These are phyloP conservation scores for Drosophila kepulauana DNA, from an alignment of 1,140 invertebrate species.

Conservation along the genomic window DNA sequence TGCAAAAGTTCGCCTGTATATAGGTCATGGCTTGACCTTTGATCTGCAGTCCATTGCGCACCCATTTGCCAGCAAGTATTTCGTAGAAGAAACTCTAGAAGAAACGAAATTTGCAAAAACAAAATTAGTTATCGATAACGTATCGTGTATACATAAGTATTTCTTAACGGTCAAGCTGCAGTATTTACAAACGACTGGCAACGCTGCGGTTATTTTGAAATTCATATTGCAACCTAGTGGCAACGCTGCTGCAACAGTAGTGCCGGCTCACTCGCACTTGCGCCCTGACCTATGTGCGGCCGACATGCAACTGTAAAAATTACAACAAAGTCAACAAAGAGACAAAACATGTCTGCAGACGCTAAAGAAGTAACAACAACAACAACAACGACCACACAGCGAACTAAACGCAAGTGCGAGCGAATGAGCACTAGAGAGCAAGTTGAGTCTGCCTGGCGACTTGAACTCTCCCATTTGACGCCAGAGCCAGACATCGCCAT, in stretches of 20 bases:
- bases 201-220: background rate
- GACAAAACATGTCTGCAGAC: slow-evolving; percentile 12
- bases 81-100: slow-evolving; percentile 96
- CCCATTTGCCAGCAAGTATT: slow-evolving; percentile 97
- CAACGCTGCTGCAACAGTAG: slow-evolving; percentile 35
- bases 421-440: background rate
- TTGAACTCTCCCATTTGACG: slow-evolving; percentile 41
- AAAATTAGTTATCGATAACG: slow-evolving; percentile 15
- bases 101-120: slow-evolving; percentile 30
- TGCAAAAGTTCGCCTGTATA: slow-evolving; percentile 99
- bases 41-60: slow-evolving; percentile 98
- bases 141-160: too few relatives aligned
- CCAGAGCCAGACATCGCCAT: background rate
- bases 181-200: too few relatives aligned
- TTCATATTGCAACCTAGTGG: slow-evolving; percentile 15
- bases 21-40: slow-evolving; percentile 99
- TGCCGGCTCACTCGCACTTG: slow-evolving; percentile 52
- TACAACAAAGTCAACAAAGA: slow-evolving; percentile 41
- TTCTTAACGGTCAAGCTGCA: too few relatives aligned
- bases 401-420: slow-evolving; percentile 7
- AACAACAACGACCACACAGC: slow-evolving; percentile 7
- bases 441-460: slow-evolving; percentile 2
- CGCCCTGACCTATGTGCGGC: slow-evolving; percentile 43
- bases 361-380: slow-evolving; percentile 17
- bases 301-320: slow-evolving; percentile 42